Conservation (phyloP, 2,888 invertebrate genomes). For the Erynnis tages region DNA sequence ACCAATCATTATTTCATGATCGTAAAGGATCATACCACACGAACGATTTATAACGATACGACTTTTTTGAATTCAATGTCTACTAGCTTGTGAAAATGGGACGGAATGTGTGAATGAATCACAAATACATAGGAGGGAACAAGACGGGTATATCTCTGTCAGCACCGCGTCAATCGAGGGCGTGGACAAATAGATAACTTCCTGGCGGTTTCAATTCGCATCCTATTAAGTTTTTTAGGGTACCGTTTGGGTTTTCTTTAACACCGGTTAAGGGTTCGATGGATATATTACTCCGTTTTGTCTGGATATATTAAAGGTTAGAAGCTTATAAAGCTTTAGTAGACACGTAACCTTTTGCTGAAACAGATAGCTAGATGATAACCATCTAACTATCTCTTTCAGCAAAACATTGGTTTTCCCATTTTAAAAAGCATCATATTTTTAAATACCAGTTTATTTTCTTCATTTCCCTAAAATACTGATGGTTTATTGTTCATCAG, state of each 20-base stretch:
- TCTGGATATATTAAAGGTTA: too few species aligned
- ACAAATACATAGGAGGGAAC: constrained; percentile 38
- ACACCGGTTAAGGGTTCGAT: not conserved
- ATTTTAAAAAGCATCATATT: too few species aligned
- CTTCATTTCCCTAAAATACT: too few species aligned
- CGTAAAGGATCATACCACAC: constrained; percentile 10
- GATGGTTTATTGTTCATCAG: too few species aligned
- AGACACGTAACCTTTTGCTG: too few species aligned
- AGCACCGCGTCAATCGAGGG: constrained; percentile 49
- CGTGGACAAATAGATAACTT: constrained; percentile 73
- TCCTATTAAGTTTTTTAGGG: constrained; percentile 51
- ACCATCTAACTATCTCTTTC: too few species aligned
- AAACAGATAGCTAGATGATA: too few species aligned
- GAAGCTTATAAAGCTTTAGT: too few species aligned
- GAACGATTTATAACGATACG: constrained; percentile 6
- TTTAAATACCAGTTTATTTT: too few species aligned
- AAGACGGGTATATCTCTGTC: constrained; percentile 43
- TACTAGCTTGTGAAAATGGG: constrained; percentile 35
- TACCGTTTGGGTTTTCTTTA: constrained; percentile 32
- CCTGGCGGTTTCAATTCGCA: constrained; percentile 49
- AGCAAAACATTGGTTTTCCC: too few species aligned
- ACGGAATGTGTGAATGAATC: constrained; percentile 26
- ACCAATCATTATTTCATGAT: constrained; percentile 7
- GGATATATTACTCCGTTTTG: too few species aligned
- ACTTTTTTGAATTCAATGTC: constrained; percentile 11